A percentile compares a stretch with the other conserved stretches of the same genome.
phyloP scores from a whole-genome alignment of 2,797 vertebrate genomes.

The Chaetodon trifasciatus region DNA sequence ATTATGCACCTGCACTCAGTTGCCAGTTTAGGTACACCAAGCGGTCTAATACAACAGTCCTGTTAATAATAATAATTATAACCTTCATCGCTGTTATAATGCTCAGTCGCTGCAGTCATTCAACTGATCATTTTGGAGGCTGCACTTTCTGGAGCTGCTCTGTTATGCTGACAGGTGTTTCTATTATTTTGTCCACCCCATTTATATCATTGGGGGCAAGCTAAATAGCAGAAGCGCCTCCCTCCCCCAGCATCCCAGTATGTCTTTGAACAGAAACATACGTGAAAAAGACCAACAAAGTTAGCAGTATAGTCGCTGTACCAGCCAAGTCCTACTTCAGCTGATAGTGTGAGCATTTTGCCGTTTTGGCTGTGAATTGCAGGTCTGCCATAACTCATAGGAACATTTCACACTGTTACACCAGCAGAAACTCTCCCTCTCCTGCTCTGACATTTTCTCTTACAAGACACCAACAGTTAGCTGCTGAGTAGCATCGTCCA shows the following conservation, averaged over 20 bases:
- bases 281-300: not conserved
- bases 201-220: not conserved
- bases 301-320: not conserved
- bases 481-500: not conserved
- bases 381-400: not conserved
- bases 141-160: not conserved
- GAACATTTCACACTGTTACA: slow-evolving; percentile 3
- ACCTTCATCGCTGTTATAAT: not conserved
- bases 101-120: not conserved
- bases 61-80: not conserved
- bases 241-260: not conserved
- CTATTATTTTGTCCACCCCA: not conserved
- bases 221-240: not conserved
- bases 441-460: slow-evolving; percentile 21
- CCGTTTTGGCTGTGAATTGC: not conserved
- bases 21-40: not conserved
- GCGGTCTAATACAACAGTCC: not conserved
- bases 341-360: not conserved
- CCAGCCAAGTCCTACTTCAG: not conserved
- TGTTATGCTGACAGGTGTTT: not conserved
- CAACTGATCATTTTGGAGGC: not conserved
- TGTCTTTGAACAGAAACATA: no score
- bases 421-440: not conserved
- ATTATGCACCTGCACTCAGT: not conserved
- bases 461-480: not conserved